phyloP scores from a whole-genome alignment of 2,113 vertebrate species.

The Myrmecophaga tridactyla region DNA sequence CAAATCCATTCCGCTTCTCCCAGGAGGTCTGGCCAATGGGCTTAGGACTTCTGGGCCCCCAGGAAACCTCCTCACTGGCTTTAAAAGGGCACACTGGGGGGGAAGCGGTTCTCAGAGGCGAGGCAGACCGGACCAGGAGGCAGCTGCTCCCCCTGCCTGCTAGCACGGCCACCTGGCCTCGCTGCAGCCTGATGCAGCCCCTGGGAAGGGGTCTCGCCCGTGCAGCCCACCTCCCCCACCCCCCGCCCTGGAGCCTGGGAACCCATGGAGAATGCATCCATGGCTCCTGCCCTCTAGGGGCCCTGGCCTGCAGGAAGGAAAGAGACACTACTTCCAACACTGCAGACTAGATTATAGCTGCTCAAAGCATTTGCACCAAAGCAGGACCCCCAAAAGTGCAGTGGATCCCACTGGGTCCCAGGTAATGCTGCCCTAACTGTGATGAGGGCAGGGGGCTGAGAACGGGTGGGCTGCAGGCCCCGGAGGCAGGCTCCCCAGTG shows the following conservation, averaged over 20 bases:
- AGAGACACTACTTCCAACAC: not conserved
- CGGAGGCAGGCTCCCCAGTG: not conserved
- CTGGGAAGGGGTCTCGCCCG: too few species aligned
- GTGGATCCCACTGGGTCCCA: not conserved
- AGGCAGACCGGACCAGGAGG: not conserved
- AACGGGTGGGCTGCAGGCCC: not conserved
- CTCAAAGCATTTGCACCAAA: not conserved
- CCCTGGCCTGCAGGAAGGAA: not conserved
- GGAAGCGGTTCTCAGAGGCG: not conserved
- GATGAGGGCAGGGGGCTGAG: not conserved
- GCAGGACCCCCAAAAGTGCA: not conserved
- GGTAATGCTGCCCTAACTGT: not conserved
- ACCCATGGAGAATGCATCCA: not conserved
- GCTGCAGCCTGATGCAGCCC: rapidly evolving
- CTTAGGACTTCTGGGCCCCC: conserved; percentile 23
- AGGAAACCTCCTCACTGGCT: conserved; percentile 13
- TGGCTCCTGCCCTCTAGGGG: not conserved
- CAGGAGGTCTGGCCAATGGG: not conserved
- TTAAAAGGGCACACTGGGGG: conserved; percentile 11
- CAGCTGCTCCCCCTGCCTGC: too few species aligned
- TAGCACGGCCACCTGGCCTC: not conserved
- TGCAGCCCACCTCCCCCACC: not conserved
- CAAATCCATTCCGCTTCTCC: conserved; percentile 78
- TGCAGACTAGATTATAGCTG: rapidly evolving
- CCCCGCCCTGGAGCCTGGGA: not conserved